Conservation (phyloP, 2,113 vertebrate species). For the Solenodon paradoxus region DNA sequence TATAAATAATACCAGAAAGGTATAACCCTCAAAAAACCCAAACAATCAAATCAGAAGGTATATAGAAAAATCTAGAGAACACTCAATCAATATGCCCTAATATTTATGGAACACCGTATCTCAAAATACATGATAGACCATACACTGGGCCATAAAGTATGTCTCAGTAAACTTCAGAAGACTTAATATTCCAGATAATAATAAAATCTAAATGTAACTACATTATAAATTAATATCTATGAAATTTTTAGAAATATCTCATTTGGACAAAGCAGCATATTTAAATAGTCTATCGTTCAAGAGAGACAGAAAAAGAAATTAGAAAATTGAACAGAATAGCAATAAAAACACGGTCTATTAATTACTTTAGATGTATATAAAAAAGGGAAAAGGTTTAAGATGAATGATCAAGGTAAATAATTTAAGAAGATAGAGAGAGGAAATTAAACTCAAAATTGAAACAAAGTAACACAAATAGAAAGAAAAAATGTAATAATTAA, state of each 20-base stretch:
- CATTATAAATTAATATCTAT: background rate
- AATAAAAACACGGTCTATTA: background rate
- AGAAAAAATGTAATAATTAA: background rate
- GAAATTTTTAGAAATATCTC: background rate
- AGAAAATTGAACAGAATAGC: background rate
- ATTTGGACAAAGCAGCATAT: background rate
- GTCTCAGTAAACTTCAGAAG: background rate
- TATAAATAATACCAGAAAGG: background rate
- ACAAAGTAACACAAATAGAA: background rate
- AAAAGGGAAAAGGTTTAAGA: background rate
- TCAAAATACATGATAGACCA: background rate
- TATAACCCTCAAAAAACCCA: background rate
- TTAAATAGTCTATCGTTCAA: background rate
- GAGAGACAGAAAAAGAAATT: background rate
- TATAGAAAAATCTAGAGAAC: background rate
- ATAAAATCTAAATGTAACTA: background rate
- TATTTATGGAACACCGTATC: background rate
- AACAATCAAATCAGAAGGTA: too few relatives aligned
- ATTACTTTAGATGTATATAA: background rate
- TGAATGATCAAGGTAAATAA: background rate
- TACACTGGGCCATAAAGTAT: background rate
- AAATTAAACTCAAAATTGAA: background rate
- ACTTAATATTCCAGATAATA: background rate
- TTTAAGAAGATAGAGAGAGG: background rate
- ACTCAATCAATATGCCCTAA: background rate